Conservation (phyloP, 1,140 invertebrate genomes). For the Gryllus bimaculatus region DNA sequence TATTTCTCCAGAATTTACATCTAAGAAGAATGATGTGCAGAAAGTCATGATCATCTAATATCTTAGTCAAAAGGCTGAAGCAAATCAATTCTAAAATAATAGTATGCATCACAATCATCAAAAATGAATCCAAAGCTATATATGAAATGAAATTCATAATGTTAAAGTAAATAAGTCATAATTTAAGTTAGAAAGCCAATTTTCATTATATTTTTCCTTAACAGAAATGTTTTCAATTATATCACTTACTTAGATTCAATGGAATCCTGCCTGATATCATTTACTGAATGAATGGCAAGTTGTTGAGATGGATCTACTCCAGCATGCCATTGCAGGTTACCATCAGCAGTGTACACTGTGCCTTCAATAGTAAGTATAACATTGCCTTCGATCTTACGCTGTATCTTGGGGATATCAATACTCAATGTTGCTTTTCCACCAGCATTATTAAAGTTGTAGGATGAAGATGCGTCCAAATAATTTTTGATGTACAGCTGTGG, state of each 20-base stretch:
- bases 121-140: too few species aligned
- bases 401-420: constrained; percentile 34
- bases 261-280: constrained; percentile 41
- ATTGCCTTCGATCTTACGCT: constrained; percentile 48
- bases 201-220: too few species aligned
- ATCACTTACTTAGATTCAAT: constrained; percentile 51
- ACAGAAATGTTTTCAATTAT: background rate
- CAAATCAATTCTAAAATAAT: too few species aligned
- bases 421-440: constrained; percentile 43
- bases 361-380: constrained; percentile 46
- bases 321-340: constrained; percentile 53
- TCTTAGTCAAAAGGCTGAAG: background rate
- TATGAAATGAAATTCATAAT: too few species aligned
- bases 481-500: constrained; percentile 36
- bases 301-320: constrained; percentile 56
- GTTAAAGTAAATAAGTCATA: too few species aligned
- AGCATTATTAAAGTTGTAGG: constrained; percentile 42
- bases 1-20: too few species aligned
- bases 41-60: background rate
- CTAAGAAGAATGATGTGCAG: background rate
- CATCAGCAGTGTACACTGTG: constrained; percentile 43
- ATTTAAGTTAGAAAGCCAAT: too few species aligned
- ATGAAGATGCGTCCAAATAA: constrained; percentile 41
- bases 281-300: constrained; percentile 49
- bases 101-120: too few species aligned